Conservation (phyloP, 2,888 invertebrate genomes). For the Lottia scabra region DNA sequence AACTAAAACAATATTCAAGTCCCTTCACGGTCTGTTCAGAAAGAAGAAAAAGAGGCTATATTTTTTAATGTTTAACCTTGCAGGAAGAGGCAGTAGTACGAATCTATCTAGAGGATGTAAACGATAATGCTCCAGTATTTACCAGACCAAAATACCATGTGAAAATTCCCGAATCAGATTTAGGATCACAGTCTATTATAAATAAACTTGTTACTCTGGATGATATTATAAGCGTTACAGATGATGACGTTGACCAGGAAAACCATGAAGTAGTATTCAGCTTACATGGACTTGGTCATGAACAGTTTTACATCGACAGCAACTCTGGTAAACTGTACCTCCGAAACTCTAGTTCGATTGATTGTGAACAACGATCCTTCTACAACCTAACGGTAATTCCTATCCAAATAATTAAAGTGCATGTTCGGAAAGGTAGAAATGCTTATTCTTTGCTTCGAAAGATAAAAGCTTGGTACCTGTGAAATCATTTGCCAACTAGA, state of each 20-base stretch:
- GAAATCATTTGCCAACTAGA: no score
- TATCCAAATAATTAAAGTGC: background rate
- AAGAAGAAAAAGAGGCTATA: background rate
- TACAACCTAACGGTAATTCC: conserved; percentile 13
- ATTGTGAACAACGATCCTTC: conserved; percentile 18
- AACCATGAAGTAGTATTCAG: conserved; percentile 23
- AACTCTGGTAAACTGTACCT: conserved; percentile 16
- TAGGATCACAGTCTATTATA: background rate
- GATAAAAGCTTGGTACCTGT: background rate
- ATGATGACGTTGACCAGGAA: conserved; percentile 21
- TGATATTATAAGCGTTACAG: conserved; percentile 14
- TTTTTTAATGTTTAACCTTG: background rate
- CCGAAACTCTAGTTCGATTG: conserved; percentile 17
- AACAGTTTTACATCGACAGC: conserved; percentile 21
- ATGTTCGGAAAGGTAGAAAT: no score
- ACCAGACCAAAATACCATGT: conserved; percentile 11
- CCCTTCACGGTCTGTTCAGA: no score
- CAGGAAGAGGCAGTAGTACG: conserved; percentile 17
- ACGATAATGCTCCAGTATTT: conserved; percentile 30
- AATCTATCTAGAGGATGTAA: conserved; percentile 28
- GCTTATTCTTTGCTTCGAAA: background rate
- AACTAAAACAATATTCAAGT: no score
- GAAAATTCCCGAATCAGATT: conserved; percentile 14
- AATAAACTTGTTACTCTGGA: conserved; percentile 11
- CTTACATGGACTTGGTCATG: conserved; percentile 21